phyloP scores from a whole-genome alignment of 2,113 vertebrate species.

The Lagenorhynchus albirostris region DNA sequence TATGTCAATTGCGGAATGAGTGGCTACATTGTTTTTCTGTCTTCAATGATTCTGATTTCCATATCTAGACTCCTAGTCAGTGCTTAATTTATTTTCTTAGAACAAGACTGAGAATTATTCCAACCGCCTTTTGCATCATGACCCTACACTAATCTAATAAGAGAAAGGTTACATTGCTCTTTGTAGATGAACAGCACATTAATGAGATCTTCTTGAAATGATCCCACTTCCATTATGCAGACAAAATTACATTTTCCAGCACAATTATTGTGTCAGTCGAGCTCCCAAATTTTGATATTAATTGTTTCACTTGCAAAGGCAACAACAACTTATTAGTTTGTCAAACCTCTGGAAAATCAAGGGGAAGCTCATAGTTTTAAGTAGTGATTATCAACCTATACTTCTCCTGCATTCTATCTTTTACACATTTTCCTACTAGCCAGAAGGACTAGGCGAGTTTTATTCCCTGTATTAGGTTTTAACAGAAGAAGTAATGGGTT shows the following conservation, averaged over 20 bases:
- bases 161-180: slow-evolving; percentile 71
- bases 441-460: not conserved
- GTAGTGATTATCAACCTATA: not conserved
- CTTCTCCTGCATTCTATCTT: not conserved
- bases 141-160: slow-evolving; percentile 79
- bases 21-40: not conserved
- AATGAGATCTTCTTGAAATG: slow-evolving; percentile 81
- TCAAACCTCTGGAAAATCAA: slow-evolving; percentile 53
- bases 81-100: slow-evolving; percentile 68
- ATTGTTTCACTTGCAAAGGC: slow-evolving; percentile 74
- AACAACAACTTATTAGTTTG: slow-evolving; percentile 64
- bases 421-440: not conserved
- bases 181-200: slow-evolving; percentile 76
- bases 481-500: not conserved
- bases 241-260: slow-evolving; percentile 81
- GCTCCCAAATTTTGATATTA: slow-evolving; percentile 71
- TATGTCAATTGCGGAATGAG: not conserved
- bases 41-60: slow-evolving; percentile 27
- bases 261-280: slow-evolving; percentile 80
- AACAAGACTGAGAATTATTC: slow-evolving; percentile 70
- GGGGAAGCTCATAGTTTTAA: slow-evolving; percentile 37
- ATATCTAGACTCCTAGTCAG: slow-evolving; percentile 18
- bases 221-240: slow-evolving; percentile 78
- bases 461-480: not conserved
- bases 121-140: slow-evolving; percentile 64